Evolutionary conservation across 2,113 vertebrate species (phyloP).

Genomic region (Actenoides lindsayi): DNA sequence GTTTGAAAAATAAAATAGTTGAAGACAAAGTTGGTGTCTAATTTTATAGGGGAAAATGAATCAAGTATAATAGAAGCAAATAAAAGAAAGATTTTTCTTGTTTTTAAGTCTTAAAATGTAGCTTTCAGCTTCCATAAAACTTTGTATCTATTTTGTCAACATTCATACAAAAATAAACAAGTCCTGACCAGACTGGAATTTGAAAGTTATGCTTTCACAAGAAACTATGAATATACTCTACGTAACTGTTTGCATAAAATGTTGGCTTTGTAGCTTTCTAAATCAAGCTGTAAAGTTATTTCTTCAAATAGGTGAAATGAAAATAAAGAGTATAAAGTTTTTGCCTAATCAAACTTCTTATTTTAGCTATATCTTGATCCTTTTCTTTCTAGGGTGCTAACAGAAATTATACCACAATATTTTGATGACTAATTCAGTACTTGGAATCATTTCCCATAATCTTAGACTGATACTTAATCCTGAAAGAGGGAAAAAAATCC

Average conservation of each 20-base stretch:
- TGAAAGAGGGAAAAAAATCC: not conserved
- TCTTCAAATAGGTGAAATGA: not conserved
- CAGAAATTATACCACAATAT: not conserved
- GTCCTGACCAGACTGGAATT: not conserved
- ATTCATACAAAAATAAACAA: not conserved
- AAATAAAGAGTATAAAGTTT: not conserved
- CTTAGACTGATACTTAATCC: not conserved
- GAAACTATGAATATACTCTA: not conserved
- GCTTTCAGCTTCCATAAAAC: not conserved
- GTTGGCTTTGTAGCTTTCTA: not conserved
- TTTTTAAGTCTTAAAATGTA: not conserved
- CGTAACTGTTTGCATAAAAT: not conserved
- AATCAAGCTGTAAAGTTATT: not conserved
- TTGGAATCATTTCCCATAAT: not conserved
- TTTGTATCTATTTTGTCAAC: not conserved
- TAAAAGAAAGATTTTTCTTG: not conserved
- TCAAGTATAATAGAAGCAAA: not conserved
- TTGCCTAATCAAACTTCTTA: not conserved
- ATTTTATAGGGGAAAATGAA: not conserved
- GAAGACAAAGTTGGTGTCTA: not conserved
- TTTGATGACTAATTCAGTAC: not conserved
- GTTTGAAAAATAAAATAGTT: not conserved
- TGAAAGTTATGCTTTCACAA: not conserved
- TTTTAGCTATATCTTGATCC: not conserved
- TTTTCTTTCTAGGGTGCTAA: not conserved